A percentile compares a stretch with the other conserved stretches of the same genome.
These are phyloP conservation scores for Drepana arcuata DNA, from an alignment of 1,140 invertebrate genomes.

Conservation along the genomic window DNA sequence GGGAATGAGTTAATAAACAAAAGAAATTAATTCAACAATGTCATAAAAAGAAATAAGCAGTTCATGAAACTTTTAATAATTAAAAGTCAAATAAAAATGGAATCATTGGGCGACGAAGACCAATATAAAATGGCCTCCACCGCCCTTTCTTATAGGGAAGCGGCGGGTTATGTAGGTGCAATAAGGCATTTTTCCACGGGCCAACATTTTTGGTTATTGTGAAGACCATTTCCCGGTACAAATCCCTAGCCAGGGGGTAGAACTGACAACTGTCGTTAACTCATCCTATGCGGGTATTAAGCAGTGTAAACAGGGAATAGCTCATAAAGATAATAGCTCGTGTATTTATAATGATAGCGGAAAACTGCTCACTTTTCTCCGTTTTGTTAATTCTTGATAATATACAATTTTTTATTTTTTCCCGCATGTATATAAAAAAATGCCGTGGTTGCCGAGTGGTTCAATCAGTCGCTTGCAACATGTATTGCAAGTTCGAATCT, in stretches of 20 bases:
- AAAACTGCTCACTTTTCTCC: no score
- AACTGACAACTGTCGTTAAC: conserved; percentile 59
- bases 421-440: not conserved
- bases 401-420: conserved; percentile 5
- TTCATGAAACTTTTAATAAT: conserved; percentile 70
- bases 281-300: conserved; percentile 42
- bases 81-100: conserved; percentile 66
- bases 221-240: no score
- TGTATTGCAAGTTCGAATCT: no score
- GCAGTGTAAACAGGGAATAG: conserved; percentile 40
- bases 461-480: no score
- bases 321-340: conserved; percentile 42
- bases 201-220: no score
- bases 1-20: conserved; percentile 56
- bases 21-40: conserved; percentile 64
- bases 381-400: no score
- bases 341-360: conserved; percentile 22
- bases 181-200: no score
- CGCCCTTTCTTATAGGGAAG: conserved; percentile 10
- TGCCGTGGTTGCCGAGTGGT: not conserved
- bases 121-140: conserved; percentile 21
- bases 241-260: conserved; percentile 41
- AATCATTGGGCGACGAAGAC: conserved; percentile 28
- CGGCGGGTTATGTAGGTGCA: no score
- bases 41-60: conserved; percentile 68